Conservation (phyloP, 2,888 invertebrate species). For the Zhengitettix transpicula region DNA sequence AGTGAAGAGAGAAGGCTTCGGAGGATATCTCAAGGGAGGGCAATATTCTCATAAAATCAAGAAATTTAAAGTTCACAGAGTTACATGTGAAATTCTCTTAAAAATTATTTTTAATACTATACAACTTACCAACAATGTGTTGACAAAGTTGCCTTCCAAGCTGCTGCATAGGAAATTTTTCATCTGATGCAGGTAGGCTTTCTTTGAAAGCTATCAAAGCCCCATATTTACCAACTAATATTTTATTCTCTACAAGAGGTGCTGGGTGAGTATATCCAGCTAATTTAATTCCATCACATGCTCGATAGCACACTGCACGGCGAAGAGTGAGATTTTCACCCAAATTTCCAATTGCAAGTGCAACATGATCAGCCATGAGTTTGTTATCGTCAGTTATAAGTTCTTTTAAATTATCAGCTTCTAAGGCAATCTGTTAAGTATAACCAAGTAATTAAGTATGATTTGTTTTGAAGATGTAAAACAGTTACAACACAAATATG, state of each 20-base stretch:
- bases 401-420: conserved; percentile 47
- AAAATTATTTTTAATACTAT: conserved; percentile 3
- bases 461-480: no score
- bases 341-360: conserved; percentile 68
- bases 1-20: no score
- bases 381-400: conserved; percentile 47
- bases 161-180: conserved; percentile 17
- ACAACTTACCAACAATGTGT: conserved; percentile 60
- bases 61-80: no score
- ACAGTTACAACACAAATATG: no score
- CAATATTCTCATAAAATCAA: no score
- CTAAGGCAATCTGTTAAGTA: conserved; percentile 35
- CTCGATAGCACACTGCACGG: conserved; percentile 57
- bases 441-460: no score
- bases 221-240: conserved; percentile 68
- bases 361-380: conserved; percentile 61
- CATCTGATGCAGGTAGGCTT: conserved; percentile 16
- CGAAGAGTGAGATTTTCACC: conserved; percentile 79
- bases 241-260: conserved; percentile 29
- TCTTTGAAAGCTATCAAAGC: conserved; percentile 57
- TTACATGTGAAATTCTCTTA: no score
- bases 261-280: conserved; percentile 69
- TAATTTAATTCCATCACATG: conserved; percentile 33
- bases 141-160: conserved; percentile 70
- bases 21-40: no score